Evolutionary conservation across 2,113 vertebrate genomes (phyloP).

Genomic region (Coptodon rendalli): DNA sequence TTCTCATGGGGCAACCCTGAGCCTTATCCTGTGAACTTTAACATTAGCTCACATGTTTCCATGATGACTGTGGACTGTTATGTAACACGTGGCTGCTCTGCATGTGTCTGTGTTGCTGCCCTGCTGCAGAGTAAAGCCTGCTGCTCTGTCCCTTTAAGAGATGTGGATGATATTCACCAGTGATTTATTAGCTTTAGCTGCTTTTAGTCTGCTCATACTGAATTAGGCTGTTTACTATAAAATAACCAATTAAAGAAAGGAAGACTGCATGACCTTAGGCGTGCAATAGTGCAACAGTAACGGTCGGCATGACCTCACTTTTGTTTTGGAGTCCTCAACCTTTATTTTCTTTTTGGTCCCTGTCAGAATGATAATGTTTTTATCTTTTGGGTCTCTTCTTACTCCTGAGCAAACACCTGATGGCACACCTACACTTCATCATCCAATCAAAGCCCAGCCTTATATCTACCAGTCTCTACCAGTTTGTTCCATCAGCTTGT

Average conservation of each 20-base stretch:
- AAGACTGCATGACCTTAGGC: neutral
- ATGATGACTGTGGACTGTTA: slow-evolving; percentile 17
- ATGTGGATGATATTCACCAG: neutral
- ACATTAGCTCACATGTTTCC: slow-evolving; percentile 1
- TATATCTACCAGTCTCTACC: neutral
- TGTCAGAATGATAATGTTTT: neutral
- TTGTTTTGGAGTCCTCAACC: neutral
- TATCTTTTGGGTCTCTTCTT: neutral
- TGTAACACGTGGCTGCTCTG: neutral
- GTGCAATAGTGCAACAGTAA: neutral
- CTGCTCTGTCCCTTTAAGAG: neutral
- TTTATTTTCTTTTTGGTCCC: neutral
- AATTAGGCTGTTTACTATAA: neutral
- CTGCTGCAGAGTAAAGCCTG: neutral
- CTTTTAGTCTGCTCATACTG: neutral
- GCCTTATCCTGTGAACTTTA: neutral
- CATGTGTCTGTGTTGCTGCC: neutral
- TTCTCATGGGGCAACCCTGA: neutral
- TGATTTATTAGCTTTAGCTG: neutral
- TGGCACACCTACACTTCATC: neutral
- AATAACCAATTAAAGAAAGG: neutral
- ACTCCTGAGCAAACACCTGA: neutral
- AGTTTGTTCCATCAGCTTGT: neutral
- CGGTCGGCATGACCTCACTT: neutral
- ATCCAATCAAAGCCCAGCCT: neutral